phyloP scores from a whole-genome alignment of 2,888 invertebrate genomes.

The Pollenia amentaria region DNA sequence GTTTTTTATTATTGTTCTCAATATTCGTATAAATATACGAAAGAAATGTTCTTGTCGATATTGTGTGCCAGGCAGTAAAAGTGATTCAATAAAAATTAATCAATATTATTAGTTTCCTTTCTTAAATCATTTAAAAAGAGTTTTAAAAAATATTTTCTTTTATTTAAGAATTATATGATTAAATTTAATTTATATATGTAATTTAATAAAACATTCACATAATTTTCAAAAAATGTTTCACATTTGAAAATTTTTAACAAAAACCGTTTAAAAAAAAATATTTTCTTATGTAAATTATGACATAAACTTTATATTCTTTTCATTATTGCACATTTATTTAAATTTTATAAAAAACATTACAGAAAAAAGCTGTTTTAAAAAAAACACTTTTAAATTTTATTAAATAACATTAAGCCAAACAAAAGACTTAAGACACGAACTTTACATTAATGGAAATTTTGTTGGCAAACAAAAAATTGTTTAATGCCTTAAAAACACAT shows the following conservation, averaged over 20 bases:
- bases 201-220: neutral
- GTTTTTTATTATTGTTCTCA: too few relatives aligned
- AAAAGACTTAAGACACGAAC: constrained; percentile 68
- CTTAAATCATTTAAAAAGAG: too few relatives aligned
- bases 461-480: constrained; percentile 24
- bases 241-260: neutral
- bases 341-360: constrained; percentile 12
- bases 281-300: constrained; percentile 12
- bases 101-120: too few relatives aligned
- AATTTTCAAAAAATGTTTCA: neutral
- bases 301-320: neutral
- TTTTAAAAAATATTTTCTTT: too few relatives aligned
- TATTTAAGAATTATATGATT: neutral
- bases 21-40: too few relatives aligned
- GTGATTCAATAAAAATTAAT: too few relatives aligned
- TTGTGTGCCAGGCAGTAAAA: too few relatives aligned
- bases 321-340: neutral
- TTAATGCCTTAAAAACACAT: neutral
- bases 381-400: constrained; percentile 23
- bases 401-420: constrained; percentile 28
- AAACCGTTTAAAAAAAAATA: neutral
- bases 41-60: too few relatives aligned
- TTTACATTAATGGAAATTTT: constrained; percentile 33
- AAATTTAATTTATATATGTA: neutral
- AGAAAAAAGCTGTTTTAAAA: neutral